A percentile compares a stretch with the other conserved stretches of the same genome.
Conservation (phyloP, 37 sponge, comb jelly and placozoan genomes). For the Hormiphora californensis region DNA sequence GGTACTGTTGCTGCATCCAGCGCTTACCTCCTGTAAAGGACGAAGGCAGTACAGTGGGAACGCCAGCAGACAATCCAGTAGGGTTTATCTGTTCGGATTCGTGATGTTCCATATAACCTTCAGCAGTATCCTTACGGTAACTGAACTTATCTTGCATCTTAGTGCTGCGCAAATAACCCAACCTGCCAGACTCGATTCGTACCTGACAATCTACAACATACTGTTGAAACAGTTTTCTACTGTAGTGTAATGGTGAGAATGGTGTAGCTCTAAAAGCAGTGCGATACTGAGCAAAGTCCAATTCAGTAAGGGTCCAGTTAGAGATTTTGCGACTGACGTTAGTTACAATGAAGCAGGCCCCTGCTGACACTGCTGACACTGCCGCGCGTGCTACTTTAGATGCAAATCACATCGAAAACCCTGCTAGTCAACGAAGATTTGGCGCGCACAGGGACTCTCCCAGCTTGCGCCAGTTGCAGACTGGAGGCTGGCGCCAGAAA, state of each 20-base stretch:
- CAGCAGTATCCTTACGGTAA: neutral
- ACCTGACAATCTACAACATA: slow-evolving; percentile 5
- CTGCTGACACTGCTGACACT: no score
- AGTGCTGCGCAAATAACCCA: neutral
- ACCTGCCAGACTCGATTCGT: neutral
- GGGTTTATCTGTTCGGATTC: neutral
- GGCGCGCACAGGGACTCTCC: no score
- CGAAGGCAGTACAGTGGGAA: slow-evolving; percentile 17
- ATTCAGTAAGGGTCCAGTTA: no score
- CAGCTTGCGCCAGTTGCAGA: no score
- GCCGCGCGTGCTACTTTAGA: no score
- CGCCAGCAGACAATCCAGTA: neutral
- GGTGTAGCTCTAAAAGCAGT: neutral
- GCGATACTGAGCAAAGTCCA: neutral
- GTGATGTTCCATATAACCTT: neutral
- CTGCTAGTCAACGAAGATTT: no score
- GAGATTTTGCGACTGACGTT: no score
- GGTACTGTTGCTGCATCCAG: slow-evolving; percentile 8
- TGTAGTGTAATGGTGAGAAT: neutral
- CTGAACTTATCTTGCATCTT: neutral
- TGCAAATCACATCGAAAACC: no score
- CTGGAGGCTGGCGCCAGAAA: no score
- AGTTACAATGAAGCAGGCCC: no score
- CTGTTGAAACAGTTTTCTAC: slow-evolving; percentile 43
- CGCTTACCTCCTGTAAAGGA: slow-evolving; percentile 41